These are phyloP conservation scores for Euzophera pinguis DNA, from an alignment of 2,888 invertebrate species.

Conservation along the genomic window DNA sequence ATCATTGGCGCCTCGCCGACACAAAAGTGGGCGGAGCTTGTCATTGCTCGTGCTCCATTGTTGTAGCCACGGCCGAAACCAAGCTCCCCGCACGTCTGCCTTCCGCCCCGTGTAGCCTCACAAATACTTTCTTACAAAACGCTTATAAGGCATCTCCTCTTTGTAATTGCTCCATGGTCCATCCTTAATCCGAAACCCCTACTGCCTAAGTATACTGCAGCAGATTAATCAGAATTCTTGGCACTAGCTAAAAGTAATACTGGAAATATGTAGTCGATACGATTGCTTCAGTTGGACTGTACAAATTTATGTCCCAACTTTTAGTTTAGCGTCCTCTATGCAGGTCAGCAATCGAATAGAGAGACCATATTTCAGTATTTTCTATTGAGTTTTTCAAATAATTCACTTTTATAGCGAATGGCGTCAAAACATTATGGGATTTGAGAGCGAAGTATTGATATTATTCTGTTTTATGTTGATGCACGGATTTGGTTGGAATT, in stretches of 20 bases:
- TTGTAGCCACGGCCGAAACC: too few relatives aligned
- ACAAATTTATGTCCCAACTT: constrained; percentile 22
- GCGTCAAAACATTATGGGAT: background rate
- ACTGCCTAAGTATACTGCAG: background rate
- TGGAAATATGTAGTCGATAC: background rate
- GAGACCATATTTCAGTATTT: constrained; percentile 9
- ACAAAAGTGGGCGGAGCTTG: too few relatives aligned
- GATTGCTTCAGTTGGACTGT: constrained; percentile 7
- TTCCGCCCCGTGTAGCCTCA: too few relatives aligned
- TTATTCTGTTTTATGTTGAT: background rate
- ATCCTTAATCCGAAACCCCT: background rate
- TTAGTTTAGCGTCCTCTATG: constrained; percentile 15
- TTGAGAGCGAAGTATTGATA: background rate
- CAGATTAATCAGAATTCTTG: constrained; percentile 8
- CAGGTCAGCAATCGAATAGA: constrained; percentile 2
- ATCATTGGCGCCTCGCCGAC: too few relatives aligned
- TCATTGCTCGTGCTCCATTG: too few relatives aligned
- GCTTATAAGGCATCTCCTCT: too few relatives aligned
- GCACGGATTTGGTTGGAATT: background rate
- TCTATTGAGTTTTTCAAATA: background rate
- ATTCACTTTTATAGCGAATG: background rate
- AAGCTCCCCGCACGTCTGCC: too few relatives aligned
- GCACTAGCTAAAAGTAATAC: background rate
- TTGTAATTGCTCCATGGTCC: too few relatives aligned
- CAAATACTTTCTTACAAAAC: too few relatives aligned